These are phyloP conservation scores for Mellivora capensis DNA, from an alignment of 2,113 vertebrate species.

Conservation along the genomic window DNA sequence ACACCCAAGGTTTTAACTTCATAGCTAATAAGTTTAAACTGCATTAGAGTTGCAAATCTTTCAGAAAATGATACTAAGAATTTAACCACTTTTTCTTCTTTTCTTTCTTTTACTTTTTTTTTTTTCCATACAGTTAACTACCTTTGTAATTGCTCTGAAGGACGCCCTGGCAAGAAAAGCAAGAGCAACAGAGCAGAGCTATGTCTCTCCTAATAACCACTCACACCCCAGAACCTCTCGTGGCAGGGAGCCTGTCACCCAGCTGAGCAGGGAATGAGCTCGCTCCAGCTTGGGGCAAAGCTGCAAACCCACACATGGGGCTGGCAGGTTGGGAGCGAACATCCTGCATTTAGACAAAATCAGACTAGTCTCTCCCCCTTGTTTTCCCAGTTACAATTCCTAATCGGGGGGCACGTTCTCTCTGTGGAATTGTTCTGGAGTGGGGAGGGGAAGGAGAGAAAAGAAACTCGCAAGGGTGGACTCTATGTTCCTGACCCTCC, in stretches of 20 bases:
- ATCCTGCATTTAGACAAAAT: conserved; percentile 38
- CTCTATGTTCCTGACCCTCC: background rate
- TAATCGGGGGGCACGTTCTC: background rate
- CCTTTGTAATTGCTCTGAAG: background rate
- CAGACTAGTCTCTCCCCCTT: background rate
- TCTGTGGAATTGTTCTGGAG: background rate
- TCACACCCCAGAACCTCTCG: background rate
- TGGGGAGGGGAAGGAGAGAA: background rate
- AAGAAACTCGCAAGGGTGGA: background rate
- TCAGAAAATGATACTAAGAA: background rate
- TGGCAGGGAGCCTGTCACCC: background rate
- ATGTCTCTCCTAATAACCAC: conserved; percentile 31
- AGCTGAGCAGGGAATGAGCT: conserved; percentile 53
- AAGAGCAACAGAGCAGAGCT: background rate
- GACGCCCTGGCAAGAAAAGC: background rate
- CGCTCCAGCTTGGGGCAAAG: conserved; percentile 23
- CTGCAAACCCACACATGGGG: background rate
- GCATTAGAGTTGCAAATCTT: background rate
- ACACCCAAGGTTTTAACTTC: background rate
- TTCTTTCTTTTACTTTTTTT: background rate
- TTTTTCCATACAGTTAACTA: background rate
- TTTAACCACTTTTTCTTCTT: background rate
- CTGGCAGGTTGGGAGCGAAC: background rate
- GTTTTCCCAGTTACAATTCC: background rate
- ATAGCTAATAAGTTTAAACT: background rate